Evolutionary conservation across 2,888 invertebrate species (phyloP).

Genomic region (Teleogryllus oceanicus): DNA sequence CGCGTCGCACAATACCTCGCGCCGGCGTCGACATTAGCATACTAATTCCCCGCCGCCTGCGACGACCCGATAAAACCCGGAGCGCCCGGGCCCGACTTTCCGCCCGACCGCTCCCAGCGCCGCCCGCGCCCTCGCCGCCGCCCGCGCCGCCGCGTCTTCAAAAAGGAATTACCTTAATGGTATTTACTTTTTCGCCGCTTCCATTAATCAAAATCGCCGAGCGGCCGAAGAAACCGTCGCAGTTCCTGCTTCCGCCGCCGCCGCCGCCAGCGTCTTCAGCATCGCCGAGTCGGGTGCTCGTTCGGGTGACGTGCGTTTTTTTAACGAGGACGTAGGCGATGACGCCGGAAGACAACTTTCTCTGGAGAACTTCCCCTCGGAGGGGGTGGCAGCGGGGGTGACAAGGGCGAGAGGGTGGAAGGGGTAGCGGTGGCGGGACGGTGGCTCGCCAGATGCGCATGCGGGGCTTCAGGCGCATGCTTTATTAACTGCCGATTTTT

Average conservation of each 20-base stretch:
- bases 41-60: constrained; percentile 9
- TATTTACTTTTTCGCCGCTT: constrained; percentile 27
- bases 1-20: constrained; percentile 18
- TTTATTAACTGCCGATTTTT: constrained; percentile 10
- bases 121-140: neutral
- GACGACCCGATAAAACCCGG: neutral
- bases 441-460: neutral
- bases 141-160: neutral
- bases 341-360: constrained; percentile 2
- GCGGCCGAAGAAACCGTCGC: neutral
- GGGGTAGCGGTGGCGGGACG: neutral
- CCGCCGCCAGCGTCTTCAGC: neutral
- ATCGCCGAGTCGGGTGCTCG: no score
- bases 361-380: neutral
- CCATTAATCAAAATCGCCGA: constrained; percentile 26
- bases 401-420: neutral
- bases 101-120: neutral
- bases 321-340: neutral
- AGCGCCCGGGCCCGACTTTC: neutral
- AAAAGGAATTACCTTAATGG: constrained; percentile 26
- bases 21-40: constrained; percentile 10
- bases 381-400: neutral
- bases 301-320: neutral
- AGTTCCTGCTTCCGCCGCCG: neutral
- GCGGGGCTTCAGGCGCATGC: neutral